Conservation (phyloP, 1,140 invertebrate genomes). For the Meloidogyne floridensis region DNA sequence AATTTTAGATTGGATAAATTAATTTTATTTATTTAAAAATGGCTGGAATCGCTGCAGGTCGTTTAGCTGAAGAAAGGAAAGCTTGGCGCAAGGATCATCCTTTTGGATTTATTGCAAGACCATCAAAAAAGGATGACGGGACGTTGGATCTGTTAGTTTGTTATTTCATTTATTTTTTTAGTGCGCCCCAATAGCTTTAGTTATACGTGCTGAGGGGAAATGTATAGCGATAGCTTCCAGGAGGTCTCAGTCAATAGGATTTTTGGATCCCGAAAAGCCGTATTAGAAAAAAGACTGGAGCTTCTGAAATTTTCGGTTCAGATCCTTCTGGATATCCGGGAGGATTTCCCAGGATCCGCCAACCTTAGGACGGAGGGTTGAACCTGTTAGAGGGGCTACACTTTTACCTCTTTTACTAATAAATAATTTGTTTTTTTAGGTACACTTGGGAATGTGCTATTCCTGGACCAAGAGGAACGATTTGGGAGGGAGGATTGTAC, state of each 20-base stretch:
- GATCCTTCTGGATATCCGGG: too few species aligned
- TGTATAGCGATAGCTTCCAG: too few species aligned
- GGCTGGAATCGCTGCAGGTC: conserved; percentile 78
- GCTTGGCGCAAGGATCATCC: conserved; percentile 99
- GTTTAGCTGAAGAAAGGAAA: conserved; percentile 94
- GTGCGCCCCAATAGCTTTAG: too few species aligned
- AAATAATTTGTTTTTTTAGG: not conserved
- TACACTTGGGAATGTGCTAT: conserved; percentile 99
- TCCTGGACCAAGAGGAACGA: conserved; percentile 93
- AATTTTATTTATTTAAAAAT: conserved; percentile 15
- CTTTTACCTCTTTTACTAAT: not conserved
- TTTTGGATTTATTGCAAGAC: conserved; percentile 94
- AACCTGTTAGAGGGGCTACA: too few species aligned
- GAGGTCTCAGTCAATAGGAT: too few species aligned
- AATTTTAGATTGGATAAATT: too few species aligned
- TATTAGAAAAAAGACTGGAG: too few species aligned
- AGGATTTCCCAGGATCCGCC: too few species aligned
- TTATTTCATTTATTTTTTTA: not conserved
- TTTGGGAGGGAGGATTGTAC: conserved; percentile 96
- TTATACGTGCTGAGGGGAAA: too few species aligned
- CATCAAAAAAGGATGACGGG: conserved; percentile 92
- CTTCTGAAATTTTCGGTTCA: too few species aligned
- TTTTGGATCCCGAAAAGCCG: too few species aligned
- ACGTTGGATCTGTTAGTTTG: conserved; percentile 78
- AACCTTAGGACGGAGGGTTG: too few species aligned